Conservation (phyloP, 2,113 vertebrate genomes). For the Promerops cafer region DNA sequence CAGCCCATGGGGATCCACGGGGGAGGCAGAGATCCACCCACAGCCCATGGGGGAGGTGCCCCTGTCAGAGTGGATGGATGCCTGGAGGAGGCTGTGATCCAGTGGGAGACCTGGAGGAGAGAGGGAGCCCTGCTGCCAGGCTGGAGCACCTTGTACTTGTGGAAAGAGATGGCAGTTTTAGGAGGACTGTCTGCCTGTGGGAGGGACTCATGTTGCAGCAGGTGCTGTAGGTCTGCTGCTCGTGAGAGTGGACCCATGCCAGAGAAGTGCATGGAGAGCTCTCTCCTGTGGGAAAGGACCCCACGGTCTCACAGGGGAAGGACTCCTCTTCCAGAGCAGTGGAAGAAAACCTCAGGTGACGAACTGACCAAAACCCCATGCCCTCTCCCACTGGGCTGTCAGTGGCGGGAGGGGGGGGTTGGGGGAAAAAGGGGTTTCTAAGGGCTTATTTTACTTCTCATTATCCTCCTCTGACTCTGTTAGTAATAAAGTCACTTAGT, state of each 20-base stretch:
- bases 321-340: neutral
- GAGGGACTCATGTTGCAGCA: neutral
- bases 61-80: accelerated
- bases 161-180: neutral
- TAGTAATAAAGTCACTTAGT: neutral
- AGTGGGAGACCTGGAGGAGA: neutral
- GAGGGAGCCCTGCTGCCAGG: accelerated
- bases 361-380: neutral
- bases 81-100: neutral
- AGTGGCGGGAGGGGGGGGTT: too few relatives aligned
- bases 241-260: accelerated
- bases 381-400: neutral
- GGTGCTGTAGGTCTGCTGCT: neutral
- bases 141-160: neutral
- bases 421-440: too few relatives aligned
- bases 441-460: neutral
- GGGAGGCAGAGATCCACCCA: neutral
- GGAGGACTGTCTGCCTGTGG: neutral
- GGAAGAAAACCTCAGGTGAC: neutral
- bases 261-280: too few relatives aligned
- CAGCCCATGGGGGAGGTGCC: accelerated
- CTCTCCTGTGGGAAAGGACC: neutral
- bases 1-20: too few relatives aligned
- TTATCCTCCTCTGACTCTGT: neutral
- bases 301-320: accelerated